Base-by-base conservation (phyloP, 2,888 invertebrate species). In the Penaeus monodon region DNA sequence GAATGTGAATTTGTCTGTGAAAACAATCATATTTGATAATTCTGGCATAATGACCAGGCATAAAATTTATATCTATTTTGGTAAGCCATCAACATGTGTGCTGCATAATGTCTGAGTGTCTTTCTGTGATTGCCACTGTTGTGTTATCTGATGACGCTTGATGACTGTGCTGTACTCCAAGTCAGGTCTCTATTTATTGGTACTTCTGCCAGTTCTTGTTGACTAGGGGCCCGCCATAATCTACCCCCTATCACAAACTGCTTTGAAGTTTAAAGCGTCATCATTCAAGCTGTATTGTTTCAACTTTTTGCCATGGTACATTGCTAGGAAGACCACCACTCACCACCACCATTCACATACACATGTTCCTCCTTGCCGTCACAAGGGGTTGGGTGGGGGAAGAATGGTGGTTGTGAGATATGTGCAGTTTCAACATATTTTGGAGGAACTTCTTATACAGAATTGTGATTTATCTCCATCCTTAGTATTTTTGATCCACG, bases 81-180 rank as follows among this genome's bases (percentile, higher is more conserved):
- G 74, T 82, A 82, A 82, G 74, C 33, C 73, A 73, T 82, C 70
- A 74, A 57, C 74, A 70, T 79, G 57, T 84, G 65, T 84, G 74
- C 76, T 74, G 84, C 84, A 76, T 84, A 84, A 84, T 84, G 63
- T 76, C 74, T 84, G 73, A 70, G 73, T 73, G 33, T 82, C 29
- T 82, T 73, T 73, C 82, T 82, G 82, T 82, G 82, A 73, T 82
- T 82, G 70, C 82, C 70, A 73, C 66, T 80, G 68, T 70, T 70
- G 81, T 82, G 73, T 82, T 82, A 73, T 73, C 82, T 82, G 82
- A 82, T 82, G 82, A 82, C 73, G 82, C 82, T 82, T 82, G 73
- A 73, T 82, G 82, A 82, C 82, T 70, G 82, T 81, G 81, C 73
- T 73, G 70, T 82, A 73, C 33, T 82, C 82, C 49, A 77, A 77